These are phyloP conservation scores for Vimba vimba DNA, from an alignment of 2,113 vertebrate genomes.

Conservation along the genomic window DNA sequence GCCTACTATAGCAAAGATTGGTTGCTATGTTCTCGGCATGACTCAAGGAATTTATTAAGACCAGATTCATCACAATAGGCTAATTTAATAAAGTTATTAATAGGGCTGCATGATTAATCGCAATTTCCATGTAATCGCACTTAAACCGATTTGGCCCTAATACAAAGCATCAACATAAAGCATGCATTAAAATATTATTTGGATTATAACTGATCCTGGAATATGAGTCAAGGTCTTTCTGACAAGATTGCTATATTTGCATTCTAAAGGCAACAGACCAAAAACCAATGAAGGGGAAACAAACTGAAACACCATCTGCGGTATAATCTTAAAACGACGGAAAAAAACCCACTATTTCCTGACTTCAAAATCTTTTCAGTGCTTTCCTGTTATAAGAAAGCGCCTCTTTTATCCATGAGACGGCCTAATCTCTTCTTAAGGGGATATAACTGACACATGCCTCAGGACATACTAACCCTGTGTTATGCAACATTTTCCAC, in stretches of 20 bases:
- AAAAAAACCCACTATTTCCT: background rate
- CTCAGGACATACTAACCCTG: constrained; percentile 6
- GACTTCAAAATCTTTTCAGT: constrained; percentile 25
- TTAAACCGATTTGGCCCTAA: too few species aligned
- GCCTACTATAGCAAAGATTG: too few species aligned
- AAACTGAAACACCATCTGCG: constrained; percentile 11
- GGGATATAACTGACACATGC: constrained; percentile 37
- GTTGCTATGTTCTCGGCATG: too few species aligned
- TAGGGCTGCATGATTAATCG: too few species aligned
- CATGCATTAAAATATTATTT: background rate
- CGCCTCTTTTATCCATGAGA: constrained; percentile 36
- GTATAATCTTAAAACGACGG: background rate
- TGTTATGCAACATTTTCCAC: constrained; percentile 50
- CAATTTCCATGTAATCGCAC: too few species aligned
- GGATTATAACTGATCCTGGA: background rate
- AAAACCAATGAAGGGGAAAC: background rate
- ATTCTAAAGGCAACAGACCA: background rate
- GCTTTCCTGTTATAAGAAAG: background rate
- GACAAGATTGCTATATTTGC: background rate
- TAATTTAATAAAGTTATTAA: too few species aligned
- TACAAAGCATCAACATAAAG: background rate
- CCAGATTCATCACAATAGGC: too few species aligned
- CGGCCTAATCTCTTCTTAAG: constrained; percentile 42
- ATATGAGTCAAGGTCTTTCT: background rate
- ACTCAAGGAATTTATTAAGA: too few species aligned